Percentiles rank a stretch among this genome's conserved stretches.
Conservation (phyloP, 2,113 vertebrate species). For the Anhinga anhinga region DNA sequence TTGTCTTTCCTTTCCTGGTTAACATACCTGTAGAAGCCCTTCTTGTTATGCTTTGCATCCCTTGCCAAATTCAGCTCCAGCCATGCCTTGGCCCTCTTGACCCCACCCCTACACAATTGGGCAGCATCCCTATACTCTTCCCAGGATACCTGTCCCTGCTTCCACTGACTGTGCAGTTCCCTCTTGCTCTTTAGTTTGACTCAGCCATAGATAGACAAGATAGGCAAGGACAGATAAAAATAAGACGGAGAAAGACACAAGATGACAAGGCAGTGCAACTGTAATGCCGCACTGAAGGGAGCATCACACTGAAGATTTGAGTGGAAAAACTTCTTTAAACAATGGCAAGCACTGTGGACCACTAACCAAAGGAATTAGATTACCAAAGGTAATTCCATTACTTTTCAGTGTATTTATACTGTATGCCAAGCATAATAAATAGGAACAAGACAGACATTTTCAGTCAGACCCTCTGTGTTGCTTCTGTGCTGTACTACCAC, state of each 20-base stretch:
- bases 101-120: no score
- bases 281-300: neutral
- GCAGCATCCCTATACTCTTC: no score
- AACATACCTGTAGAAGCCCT: no score
- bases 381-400: neutral
- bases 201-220: neutral
- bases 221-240: slow-evolving; percentile 6
- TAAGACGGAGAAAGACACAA: neutral
- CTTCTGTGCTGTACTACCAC: neutral
- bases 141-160: no score
- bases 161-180: no score
- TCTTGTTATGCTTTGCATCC: no score
- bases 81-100: no score
- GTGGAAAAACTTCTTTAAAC: neutral
- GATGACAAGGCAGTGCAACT: neutral
- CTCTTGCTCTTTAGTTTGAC: no score
- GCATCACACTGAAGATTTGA: accelerated
- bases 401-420: neutral
- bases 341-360: neutral
- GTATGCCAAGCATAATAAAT: neutral
- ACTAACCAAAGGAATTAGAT: neutral
- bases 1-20: no score
- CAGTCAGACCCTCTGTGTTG: neutral
- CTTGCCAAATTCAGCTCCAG: no score
- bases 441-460: neutral